Base-by-base conservation (phyloP, 2,888 invertebrate genomes). In the Serrognathus titanus region DNA sequence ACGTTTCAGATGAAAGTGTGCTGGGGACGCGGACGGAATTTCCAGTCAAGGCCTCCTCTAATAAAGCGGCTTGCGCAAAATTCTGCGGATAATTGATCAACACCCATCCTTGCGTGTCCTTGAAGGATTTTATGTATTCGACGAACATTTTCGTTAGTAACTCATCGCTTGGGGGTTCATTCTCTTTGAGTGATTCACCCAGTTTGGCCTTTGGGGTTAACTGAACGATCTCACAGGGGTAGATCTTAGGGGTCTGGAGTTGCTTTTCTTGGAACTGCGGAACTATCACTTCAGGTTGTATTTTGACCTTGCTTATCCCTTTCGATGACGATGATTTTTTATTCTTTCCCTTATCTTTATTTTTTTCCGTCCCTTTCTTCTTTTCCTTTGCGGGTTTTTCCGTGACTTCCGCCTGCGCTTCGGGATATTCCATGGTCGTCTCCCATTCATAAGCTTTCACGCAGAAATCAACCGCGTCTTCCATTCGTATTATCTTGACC, bases 1-100 rank as follows among this genome's bases (percentile, higher is more conserved):
- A 48, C 1, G 48, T 31, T 48, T 48, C 35, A 1, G 48, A 9
- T 12, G 35, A 10, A 11, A 35, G 7, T 1, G 48, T 35, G 35
- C 11, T 31, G 13, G 35, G 35, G 11, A 5, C 7, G 83, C n/a
- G 81, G 13, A 84, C 78, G 43, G 73, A 71, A 45, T 68, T 69
- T 0, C 85, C 85, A 7, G 82, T 80, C 67, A 87, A 77, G 1
- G 78, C 78, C 72, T 82, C 81, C 73, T 87, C 87, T 36, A 88
- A 70, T 43, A 82, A 76, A 63, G 79, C 78, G 40, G 85, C 83
- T 72, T 87, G 83, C 31, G 79, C 74, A 54, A 83, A 82, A 4
- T 77, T 80, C 57, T 79, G 79, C 0, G 87, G 88, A 68, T 83
- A 87, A 70, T 87, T 85, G 41, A 87, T 73, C 47, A 87, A 75